Conservation (phyloP, 2,113 vertebrate genomes). For the Plestiodon gilberti region DNA sequence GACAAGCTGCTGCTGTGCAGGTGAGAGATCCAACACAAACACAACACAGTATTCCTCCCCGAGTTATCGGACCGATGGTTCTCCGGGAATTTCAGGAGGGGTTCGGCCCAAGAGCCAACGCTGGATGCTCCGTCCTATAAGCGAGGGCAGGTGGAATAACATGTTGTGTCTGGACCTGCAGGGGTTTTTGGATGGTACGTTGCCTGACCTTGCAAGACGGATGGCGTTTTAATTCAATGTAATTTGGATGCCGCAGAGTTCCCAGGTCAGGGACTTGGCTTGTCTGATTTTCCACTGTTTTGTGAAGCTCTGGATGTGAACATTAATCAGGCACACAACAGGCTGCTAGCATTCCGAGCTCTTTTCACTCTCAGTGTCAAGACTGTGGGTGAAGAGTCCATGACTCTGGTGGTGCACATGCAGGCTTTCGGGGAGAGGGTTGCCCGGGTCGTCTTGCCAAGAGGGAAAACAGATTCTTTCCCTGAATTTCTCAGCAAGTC, state of each 20-base stretch:
- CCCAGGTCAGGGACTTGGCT: neutral
- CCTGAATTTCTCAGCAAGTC: too few species aligned
- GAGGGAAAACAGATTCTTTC: too few species aligned
- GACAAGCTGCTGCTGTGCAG: neutral
- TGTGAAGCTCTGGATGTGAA: neutral
- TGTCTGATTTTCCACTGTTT: constrained; percentile 2
- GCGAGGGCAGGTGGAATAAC: constrained; percentile 7
- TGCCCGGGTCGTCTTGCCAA: too few species aligned
- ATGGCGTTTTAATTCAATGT: neutral
- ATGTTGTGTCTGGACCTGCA: neutral
- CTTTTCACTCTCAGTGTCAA: neutral
- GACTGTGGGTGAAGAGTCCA: neutral
- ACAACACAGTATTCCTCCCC: neutral
- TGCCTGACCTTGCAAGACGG: neutral
- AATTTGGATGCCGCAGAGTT: neutral
- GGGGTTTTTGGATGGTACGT: neutral
- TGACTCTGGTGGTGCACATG: too few species aligned
- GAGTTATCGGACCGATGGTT: fast-evolving
- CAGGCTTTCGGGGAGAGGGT: too few species aligned
- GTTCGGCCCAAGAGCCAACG: constrained; percentile 14
- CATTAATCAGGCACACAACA: neutral
- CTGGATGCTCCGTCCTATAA: neutral
- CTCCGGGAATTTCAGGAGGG: neutral
- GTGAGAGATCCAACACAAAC: neutral
- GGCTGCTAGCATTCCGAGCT: neutral